Conservation (phyloP, 2,888 invertebrate genomes). For the Rotaria magnacalcarata region DNA sequence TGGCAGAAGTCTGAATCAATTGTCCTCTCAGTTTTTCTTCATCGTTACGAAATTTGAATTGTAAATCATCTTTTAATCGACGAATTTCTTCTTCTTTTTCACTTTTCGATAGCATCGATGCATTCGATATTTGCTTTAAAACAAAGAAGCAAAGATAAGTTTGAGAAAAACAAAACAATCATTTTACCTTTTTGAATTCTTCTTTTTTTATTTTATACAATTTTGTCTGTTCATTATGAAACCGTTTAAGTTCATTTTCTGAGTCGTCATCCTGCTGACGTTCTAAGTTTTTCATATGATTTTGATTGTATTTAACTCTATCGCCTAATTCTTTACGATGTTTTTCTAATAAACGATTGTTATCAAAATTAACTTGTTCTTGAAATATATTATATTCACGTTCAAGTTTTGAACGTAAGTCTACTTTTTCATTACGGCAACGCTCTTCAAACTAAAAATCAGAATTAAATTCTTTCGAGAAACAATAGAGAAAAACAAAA, state of each 20-base stretch:
- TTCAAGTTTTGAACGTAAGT: conserved; percentile 27
- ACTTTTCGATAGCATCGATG: background rate
- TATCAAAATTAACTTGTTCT: background rate
- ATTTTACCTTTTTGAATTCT: background rate
- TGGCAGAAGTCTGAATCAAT: background rate
- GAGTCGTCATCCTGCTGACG: background rate
- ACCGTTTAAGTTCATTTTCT: conserved; percentile 12
- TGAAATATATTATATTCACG: conserved; percentile 19
- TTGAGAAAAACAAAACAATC: too few relatives aligned
- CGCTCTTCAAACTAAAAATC: background rate
- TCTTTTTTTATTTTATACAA: conserved; percentile 34
- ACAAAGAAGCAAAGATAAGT: background rate
- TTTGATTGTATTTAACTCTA: conserved; percentile 32
- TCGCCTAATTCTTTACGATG: conserved; percentile 37
- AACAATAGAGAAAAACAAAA: conserved; percentile 50
- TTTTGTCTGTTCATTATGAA: background rate
- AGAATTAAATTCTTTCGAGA: background rate
- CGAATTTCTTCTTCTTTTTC: conserved; percentile 35
- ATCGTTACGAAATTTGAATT: background rate
- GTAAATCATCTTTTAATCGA: conserved; percentile 27
- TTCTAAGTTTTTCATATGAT: background rate
- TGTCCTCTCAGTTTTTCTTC: background rate
- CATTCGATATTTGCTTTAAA: background rate
- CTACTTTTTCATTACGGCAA: conserved; percentile 22
- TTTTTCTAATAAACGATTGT: conserved; percentile 23